Percentiles rank a stretch among this genome's conserved stretches.
Evolutionary conservation across 2,797 vertebrate species (phyloP).

Genomic region (Danio aesculapii): DNA sequence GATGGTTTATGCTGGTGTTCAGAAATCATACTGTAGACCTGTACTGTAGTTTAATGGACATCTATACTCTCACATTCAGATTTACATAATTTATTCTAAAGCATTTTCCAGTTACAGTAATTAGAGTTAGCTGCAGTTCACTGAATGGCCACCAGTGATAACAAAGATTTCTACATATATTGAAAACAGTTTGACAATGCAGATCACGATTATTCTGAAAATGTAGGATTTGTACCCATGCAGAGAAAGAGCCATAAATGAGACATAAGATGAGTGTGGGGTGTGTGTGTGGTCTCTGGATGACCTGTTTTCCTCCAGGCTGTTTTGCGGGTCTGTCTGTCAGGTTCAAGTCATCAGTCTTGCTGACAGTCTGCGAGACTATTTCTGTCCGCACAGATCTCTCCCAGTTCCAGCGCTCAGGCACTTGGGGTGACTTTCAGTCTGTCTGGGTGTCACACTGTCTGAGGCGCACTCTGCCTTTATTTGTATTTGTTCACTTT

Average conservation of each 20-base stretch:
- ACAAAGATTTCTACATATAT: too few relatives aligned
- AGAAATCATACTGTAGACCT: background rate
- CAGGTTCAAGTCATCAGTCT: conserved; percentile 37
- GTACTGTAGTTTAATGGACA: too few relatives aligned
- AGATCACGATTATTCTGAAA: background rate
- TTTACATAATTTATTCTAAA: too few relatives aligned
- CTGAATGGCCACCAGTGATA: too few relatives aligned
- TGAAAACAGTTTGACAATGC: too few relatives aligned
- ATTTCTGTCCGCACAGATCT: conserved; percentile 29
- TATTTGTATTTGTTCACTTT: conserved; percentile 17
- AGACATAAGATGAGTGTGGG: conserved; percentile 6
- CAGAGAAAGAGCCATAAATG: background rate
- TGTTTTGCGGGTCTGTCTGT: background rate
- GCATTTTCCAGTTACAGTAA: too few relatives aligned
- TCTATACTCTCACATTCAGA: too few relatives aligned
- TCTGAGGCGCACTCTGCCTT: background rate
- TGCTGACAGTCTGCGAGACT: background rate
- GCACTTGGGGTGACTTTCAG: background rate
- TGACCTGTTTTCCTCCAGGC: conserved; percentile 18
- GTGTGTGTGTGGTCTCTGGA: conserved; percentile 17
- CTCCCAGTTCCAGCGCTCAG: background rate
- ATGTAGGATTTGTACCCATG: background rate
- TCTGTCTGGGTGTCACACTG: background rate
- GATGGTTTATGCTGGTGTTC: conserved; percentile 34
- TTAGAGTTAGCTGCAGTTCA: too few relatives aligned